Evolutionary conservation across 2,797 vertebrate genomes (phyloP).

Genomic region (Amphiprion clarkii): DNA sequence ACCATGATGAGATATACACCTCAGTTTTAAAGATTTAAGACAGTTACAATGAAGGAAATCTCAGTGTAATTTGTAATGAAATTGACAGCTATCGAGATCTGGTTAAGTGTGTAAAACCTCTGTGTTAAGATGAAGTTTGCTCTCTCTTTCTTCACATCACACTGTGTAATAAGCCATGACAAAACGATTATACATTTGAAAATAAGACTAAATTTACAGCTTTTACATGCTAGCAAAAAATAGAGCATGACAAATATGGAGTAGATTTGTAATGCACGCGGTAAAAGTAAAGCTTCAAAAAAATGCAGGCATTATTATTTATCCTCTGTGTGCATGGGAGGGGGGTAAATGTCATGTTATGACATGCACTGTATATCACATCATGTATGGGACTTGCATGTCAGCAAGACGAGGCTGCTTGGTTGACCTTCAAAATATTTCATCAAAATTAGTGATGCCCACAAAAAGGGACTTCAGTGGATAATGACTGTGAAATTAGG

Average conservation of each 20-base stretch:
- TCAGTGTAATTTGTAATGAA: conserved; percentile 51
- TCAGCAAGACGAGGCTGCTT: conserved; percentile 66
- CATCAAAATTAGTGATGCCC: conserved; percentile 98
- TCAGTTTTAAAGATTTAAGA: conserved; percentile 64
- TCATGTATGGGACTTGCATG: conserved; percentile 46
- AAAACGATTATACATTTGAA: conserved; percentile 61
- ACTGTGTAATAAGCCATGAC: conserved; percentile 50
- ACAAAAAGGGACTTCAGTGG: conserved; percentile 94
- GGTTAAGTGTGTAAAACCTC: conserved; percentile 46
- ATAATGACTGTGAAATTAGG: conserved; percentile 99
- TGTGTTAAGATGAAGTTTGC: conserved; percentile 37
- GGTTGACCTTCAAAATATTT: conserved; percentile 98
- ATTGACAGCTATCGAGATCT: conserved; percentile 51
- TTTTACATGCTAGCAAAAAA: conserved; percentile 55
- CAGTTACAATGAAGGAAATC: conserved; percentile 50
- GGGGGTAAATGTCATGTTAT: conserved; percentile 47
- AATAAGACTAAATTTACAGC: conserved; percentile 63
- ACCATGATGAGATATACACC: conserved; percentile 61
- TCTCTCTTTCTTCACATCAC: conserved; percentile 12
- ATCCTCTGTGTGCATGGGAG: conserved; percentile 27
- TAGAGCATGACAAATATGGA: conserved; percentile 58
- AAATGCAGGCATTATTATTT: conserved; percentile 48
- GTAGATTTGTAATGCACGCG: conserved; percentile 57
- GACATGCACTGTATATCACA: conserved; percentile 50
- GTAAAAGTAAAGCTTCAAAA: conserved; percentile 44